Base-by-base conservation (phyloP, 2,797 vertebrate genomes). In the Rhodeus uyekii region DNA sequence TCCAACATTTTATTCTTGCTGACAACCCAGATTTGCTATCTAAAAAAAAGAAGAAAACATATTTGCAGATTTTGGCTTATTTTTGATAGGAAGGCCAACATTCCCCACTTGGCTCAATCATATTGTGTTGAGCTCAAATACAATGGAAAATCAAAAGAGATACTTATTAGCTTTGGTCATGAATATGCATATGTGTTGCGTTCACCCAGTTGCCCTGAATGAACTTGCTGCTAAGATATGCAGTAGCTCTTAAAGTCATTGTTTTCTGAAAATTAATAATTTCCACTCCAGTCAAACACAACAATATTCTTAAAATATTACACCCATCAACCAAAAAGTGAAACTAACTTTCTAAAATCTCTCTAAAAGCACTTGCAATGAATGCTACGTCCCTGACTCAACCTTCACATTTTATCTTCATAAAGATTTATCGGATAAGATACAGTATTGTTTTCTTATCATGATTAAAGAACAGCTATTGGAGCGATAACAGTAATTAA, bases 341-440 rank as follows among this genome's bases (percentile, higher is more conserved):
- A 48, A 24, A 24, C 13, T 24, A 73, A 73, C 32, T 55, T 73
- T n/a, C 48, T n/a, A 13, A 13, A 72, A 48, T 19, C 27, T 46
- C 4, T 48, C 29, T 24, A 46, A 76, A 76, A 63, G 18, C 38
- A 22, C 27, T 32, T 29, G 13, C 48, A 44, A 39, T 22, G n/a
- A 13, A 27, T 76, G 18, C 55, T 32, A 19, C 3, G 74, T 22
- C 74, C 74, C 74, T 61, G 58, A 63, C 55, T 61, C 74, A 63
- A 63, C 74, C 58, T 76, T 76, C 55, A 61, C 18, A 61, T 76
- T 63, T 61, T 29, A 76, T 55, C 34, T 60, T 76, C 36, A 39
- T 76, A 63, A 61, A 76, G 74, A 76, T 46, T 76, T 63, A n/a
- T 63, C 32, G 18, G 74, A 63, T 76, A 29, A 76, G 63, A 78